Conservation (phyloP, 2,797 vertebrate species). For the Enteromius radiatus region DNA sequence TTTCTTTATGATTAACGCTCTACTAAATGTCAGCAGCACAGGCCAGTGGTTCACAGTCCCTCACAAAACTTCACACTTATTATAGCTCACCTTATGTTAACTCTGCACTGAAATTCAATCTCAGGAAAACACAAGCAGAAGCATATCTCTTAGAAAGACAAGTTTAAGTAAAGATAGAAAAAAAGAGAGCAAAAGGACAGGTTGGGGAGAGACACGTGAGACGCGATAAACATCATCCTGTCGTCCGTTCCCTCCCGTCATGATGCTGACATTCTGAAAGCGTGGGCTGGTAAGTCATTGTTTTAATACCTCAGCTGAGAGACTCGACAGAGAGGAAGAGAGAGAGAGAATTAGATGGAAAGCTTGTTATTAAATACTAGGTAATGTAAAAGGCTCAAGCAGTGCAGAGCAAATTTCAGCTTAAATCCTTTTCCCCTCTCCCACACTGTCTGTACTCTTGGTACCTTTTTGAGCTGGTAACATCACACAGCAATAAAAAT, state of each 20-base stretch:
- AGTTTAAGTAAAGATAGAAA: neutral
- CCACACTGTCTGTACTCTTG: slow-evolving; percentile 19
- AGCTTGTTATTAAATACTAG: slow-evolving; percentile 42
- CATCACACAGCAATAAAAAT: slow-evolving; percentile 15
- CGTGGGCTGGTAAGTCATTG: slow-evolving; percentile 55
- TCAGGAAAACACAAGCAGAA: slow-evolving; percentile 7
- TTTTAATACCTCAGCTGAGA: slow-evolving; percentile 44
- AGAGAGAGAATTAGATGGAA: slow-evolving; percentile 41
- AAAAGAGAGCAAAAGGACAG: slow-evolving; percentile 6
- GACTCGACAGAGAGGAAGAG: slow-evolving; percentile 19
- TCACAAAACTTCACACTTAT: slow-evolving; percentile 16
- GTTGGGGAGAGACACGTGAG: slow-evolving; percentile 24
- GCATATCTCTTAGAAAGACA: slow-evolving; percentile 17
- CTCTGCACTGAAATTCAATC: slow-evolving; percentile 12
- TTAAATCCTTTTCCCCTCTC: slow-evolving; percentile 25
- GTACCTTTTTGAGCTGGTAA: slow-evolving; percentile 10
- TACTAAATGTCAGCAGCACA: slow-evolving; percentile 50
- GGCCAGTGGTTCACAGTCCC: slow-evolving; percentile 32
- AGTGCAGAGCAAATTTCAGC: slow-evolving; percentile 30
- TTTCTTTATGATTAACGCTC: slow-evolving; percentile 42
- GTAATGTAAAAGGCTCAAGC: slow-evolving; percentile 30
- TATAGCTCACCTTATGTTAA: slow-evolving; percentile 29
- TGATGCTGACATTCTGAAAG: slow-evolving; percentile 54
- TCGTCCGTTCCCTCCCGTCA: slow-evolving; percentile 33
- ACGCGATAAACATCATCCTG: slow-evolving; percentile 31